Percentiles rank a stretch among this genome's conserved stretches.
Conservation (phyloP, 2,888 invertebrate species). For the Xiphydria camelus region DNA sequence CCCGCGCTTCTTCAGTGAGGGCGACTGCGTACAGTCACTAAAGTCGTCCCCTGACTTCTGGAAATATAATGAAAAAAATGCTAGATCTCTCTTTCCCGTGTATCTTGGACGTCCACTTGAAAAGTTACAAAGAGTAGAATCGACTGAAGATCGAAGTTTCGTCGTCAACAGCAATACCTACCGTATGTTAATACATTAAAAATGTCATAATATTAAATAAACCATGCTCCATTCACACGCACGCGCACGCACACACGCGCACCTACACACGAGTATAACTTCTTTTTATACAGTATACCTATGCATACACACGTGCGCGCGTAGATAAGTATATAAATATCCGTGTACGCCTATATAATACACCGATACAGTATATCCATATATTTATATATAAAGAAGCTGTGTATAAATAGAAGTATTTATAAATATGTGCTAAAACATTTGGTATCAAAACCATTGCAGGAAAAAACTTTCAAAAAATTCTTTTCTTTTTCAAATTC, state of each 20-base stretch:
- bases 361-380: no score
- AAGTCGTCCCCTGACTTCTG: no score
- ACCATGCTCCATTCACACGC: slow-evolving; percentile 20
- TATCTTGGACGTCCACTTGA: slow-evolving; percentile 35
- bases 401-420: slow-evolving; percentile 43
- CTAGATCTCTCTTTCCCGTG: no score
- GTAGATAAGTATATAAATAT: no score
- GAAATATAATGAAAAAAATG: no score
- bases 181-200: slow-evolving; percentile 40
- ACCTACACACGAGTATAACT: slow-evolving; percentile 15
- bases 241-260: slow-evolving; percentile 29
- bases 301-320: no score
- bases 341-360: no score
- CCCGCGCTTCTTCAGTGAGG: no score
- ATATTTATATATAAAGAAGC: slow-evolving; percentile 42
- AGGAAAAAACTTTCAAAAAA: slow-evolving; percentile 29
- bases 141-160: no score
- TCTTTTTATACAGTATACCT: slow-evolving; percentile 23
- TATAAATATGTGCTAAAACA: slow-evolving; percentile 44
- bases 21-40: no score
- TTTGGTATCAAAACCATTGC: slow-evolving; percentile 52
- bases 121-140: slow-evolving; percentile 32
- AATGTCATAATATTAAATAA: slow-evolving; percentile 32
- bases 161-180: slow-evolving; percentile 38
- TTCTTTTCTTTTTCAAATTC: slow-evolving; percentile 18